Evolutionary conservation across 92 coral and sea anemone genomes (phyloP).

Genomic region (Porites divaricata): DNA sequence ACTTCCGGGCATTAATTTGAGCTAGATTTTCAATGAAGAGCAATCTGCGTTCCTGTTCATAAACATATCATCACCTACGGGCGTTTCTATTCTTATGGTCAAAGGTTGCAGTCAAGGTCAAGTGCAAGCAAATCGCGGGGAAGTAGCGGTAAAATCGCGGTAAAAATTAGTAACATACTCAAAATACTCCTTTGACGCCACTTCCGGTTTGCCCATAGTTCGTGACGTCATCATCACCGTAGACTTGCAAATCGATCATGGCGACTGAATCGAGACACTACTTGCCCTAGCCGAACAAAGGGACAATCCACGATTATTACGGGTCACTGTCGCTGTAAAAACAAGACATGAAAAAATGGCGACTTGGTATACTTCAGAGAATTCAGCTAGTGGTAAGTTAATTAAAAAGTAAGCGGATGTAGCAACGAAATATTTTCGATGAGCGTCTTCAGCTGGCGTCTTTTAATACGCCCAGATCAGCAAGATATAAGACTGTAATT

Average conservation of each 20-base stretch:
- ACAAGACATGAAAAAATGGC: conserved; percentile 56
- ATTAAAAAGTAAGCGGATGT: conserved; percentile 12
- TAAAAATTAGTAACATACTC: too few relatives aligned
- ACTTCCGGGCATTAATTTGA: conserved; percentile 12
- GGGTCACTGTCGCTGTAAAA: conserved; percentile 16
- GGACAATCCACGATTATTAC: neutral
- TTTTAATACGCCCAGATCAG: too few relatives aligned
- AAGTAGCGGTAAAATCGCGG: neutral
- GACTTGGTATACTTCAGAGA: conserved; percentile 83
- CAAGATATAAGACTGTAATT: too few relatives aligned
- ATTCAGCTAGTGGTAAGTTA: conserved; percentile 69
- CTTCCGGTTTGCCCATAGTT: conserved; percentile 11
- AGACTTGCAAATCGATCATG: conserved; percentile 26
- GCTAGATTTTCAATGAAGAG: too few relatives aligned
- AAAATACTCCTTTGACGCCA: neutral
- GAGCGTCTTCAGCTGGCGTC: neutral
- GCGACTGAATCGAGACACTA: conserved; percentile 5
- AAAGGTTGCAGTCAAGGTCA: too few relatives aligned
- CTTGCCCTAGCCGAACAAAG: conserved; percentile 23
- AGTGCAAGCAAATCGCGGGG: neutral
- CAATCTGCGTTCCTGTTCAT: too few relatives aligned
- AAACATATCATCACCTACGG: neutral
- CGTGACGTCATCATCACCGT: conserved; percentile 33
- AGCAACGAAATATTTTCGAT: conserved; percentile 18
- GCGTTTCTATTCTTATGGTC: neutral